phyloP scores from a whole-genome alignment of 2,113 vertebrate genomes.

The Sinocyclocheilus grahami region DNA sequence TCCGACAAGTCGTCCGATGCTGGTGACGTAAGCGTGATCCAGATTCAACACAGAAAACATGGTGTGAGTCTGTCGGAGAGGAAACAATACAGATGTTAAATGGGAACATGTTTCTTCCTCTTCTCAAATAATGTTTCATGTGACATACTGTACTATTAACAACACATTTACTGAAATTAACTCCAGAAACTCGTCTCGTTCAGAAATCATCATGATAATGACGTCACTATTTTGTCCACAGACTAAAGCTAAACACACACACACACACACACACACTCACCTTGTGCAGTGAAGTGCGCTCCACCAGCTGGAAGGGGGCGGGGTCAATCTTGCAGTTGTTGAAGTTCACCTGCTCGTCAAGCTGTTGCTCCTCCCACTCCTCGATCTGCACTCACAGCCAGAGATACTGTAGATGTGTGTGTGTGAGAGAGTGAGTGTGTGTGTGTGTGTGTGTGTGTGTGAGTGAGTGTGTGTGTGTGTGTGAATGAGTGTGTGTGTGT shows the following conservation, averaged over 20 bases:
- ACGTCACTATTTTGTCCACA: too few species aligned
- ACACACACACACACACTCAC: too few species aligned
- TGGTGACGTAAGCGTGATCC: constrained; percentile 42
- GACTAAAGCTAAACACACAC: too few species aligned
- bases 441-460: constrained; percentile 16
- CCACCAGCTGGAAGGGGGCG: too few species aligned
- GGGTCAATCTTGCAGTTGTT: too few species aligned
- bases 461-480: constrained; percentile 6
- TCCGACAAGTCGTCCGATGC: constrained; percentile 36
- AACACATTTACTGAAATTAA: too few species aligned
- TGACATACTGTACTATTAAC: background rate
- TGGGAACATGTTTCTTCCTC: background rate
- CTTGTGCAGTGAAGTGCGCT: constrained; percentile 55
- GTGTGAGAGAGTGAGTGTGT: too few species aligned
- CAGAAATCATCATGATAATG: too few species aligned
- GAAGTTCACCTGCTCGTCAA: too few species aligned
- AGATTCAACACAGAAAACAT: constrained; percentile 46
- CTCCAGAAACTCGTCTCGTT: too few species aligned
- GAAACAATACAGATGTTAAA: background rate
- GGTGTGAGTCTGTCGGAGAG: constrained; percentile 23
- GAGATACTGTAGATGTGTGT: too few species aligned
- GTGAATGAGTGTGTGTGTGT: constrained; percentile 1
- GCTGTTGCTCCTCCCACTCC: too few species aligned
- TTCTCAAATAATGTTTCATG: background rate
- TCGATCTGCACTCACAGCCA: constrained; percentile 74